Evolutionary conservation across 2,888 invertebrate genomes (phyloP).

Genomic region (Lepetodrilus schrolli): DNA sequence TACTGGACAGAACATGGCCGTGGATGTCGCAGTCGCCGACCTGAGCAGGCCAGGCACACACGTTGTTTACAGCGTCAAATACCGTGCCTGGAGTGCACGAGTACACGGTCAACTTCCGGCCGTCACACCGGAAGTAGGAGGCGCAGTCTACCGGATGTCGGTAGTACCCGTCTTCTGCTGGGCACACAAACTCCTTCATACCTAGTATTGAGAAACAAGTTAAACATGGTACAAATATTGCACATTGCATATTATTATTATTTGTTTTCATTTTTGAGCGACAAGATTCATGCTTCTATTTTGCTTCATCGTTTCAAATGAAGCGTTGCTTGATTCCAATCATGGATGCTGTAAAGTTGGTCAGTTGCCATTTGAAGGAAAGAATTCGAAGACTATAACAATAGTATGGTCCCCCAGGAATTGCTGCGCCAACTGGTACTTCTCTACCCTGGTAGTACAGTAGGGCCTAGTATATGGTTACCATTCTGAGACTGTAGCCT

Average conservation of each 20-base stretch:
- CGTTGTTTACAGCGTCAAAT: slow-evolving; percentile 34
- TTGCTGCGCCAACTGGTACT: too few relatives aligned
- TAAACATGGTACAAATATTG: neutral
- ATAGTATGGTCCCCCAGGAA: too few relatives aligned
- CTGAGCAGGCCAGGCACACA: slow-evolving; percentile 42
- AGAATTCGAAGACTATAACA: too few relatives aligned
- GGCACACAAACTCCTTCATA: slow-evolving; percentile 1
- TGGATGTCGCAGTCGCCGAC: slow-evolving; percentile 34
- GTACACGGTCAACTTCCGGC: slow-evolving; percentile 29
- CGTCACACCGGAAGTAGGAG: slow-evolving; percentile 39
- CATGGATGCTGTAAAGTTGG: too few relatives aligned
- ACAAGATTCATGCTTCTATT: too few relatives aligned
- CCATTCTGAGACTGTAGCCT: too few relatives aligned
- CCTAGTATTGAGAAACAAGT: neutral
- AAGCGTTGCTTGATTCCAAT: too few relatives aligned
- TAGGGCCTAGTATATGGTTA: too few relatives aligned
- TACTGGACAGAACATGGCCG: neutral
- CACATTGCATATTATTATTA: neutral
- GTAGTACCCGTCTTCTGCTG: slow-evolving; percentile 30
- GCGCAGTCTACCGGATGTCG: slow-evolving; percentile 31
- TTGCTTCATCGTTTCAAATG: too few relatives aligned
- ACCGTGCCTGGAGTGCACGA: slow-evolving; percentile 41
- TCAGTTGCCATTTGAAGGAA: too few relatives aligned
- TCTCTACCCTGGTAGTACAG: too few relatives aligned
- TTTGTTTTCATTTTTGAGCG: too few relatives aligned